Base-by-base conservation (phyloP, 1,140 invertebrate species). In the Drosophila nigromelanica region DNA sequence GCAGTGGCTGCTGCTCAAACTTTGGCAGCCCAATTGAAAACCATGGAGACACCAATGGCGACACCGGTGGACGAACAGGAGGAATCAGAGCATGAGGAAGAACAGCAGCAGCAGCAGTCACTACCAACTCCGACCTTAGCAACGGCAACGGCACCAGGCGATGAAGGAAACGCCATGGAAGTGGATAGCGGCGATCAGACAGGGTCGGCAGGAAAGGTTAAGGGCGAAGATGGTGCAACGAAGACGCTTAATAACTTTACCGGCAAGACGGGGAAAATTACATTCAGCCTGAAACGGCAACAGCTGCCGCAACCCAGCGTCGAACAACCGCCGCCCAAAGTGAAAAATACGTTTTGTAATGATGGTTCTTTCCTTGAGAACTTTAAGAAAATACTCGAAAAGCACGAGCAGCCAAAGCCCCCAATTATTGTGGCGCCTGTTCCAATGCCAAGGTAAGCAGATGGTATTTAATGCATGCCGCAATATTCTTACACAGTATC, bases 301-400 rank as follows among this genome's bases (percentile, higher is more conserved):
- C 75, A 81, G 35, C 61, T 90, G 30, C 83, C 70, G 4, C 74
- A 80, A 8, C 90, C 90, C 1, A 77, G 54, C 42, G 79, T 89
- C 2, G 90, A 90, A 7, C 87, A 87, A 40, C 87, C 85, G 0
- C 90, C 78, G 14, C 68, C 90, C n/a, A 91, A 85, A 51, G 69
- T 90, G 15, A 80, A 78, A 43, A 95, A 95, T 91, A 91, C 94
- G 6, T 96, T 96, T 91, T 94, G 93, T 48, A 96, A 96, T 91
- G 96, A 96, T 91, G 96, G 96, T 12, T 95, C 94, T 69, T 96
- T 96, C 87, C 78, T 96, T 33, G 95, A 96, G 80, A 95, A 96
- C 62, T 96, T 96, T 78, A 95, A 94, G 77, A 95, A 95, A 89
- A 93, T 96, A 67, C 93, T 94, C 1, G 94, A 93, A 75, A 92